Base-by-base conservation (phyloP, 2,888 invertebrate genomes). In the Temnothorax ravouxi region DNA sequence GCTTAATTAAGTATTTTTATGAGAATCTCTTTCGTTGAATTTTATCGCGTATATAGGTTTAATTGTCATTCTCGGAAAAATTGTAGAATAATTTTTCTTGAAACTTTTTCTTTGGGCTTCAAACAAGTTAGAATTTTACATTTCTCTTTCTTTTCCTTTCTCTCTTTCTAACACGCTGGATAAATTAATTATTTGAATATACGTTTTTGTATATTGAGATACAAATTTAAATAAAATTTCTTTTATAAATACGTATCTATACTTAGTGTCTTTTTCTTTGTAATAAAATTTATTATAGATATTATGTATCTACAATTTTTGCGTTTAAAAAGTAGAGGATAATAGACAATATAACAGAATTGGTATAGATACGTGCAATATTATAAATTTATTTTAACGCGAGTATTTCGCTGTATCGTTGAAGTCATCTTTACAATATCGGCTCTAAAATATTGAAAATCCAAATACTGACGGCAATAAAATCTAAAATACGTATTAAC, bases 381-480 rank as follows among this genome's bases (percentile, higher is more conserved):
- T 75, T 50, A 50, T 38, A 75, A 50, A 18, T 4, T 29, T 47
- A 75, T 62, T 62, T 62, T n/a, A 38, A 50, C 5, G 15, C 1
- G 44, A 59, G 8, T 62, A 38, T 29, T 61, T 34, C 34, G 34
- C 34, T 0, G 21, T 71, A 41, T 50, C 4, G 18, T 1, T 0
- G 34, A 21, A 15, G 6, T 34, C n/a, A 47, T 47, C 1, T 34
- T 64, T 15, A 41, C 34, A 61, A 50, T 21, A 38, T 62, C 34
- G 21, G 15, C 62, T 75, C 15, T 62, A 75, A 75, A 62, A 75
- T 62, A 50, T 75, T 62, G 62, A 75, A 75, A 47, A 75, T 75
- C 18, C 21, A 62, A 50, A 62, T 61, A 47, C 9, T 34, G 44
- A 74, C n/a, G n/a, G 15, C 50, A 50, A 47, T 75, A 74, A 74